These are phyloP conservation scores for Epizoanthus illoricatus DNA, from an alignment of 92 coral and sea anemone species.

Conservation along the genomic window DNA sequence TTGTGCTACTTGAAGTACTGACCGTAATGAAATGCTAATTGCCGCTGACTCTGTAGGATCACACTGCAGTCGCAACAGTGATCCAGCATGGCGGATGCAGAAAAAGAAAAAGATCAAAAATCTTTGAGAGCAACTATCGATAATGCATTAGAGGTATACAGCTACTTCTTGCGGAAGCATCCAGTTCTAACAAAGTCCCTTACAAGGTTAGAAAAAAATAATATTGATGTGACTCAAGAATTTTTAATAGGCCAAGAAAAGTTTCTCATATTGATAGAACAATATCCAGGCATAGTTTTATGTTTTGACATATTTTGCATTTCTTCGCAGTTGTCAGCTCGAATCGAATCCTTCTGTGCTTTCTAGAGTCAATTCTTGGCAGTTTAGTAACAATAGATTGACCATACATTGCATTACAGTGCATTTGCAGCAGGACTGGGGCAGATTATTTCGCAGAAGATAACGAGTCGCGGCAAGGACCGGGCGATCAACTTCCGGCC, in stretches of 20 bases:
- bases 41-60: neutral
- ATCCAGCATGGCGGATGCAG: conserved; percentile 4
- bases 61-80: conserved; percentile 1
- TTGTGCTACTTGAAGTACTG: too few species aligned
- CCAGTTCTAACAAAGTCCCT: conserved; percentile 37
- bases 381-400: neutral
- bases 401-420: neutral
- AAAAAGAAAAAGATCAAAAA: neutral
- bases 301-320: too few species aligned
- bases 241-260: too few species aligned
- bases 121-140: conserved; percentile 27
- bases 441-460: conserved; percentile 31
- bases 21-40: too few species aligned
- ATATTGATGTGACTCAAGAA: neutral
- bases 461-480: conserved; percentile 10
- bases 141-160: conserved; percentile 35
- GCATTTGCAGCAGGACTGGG: conserved; percentile 34
- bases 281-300: too few species aligned
- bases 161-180: conserved; percentile 30
- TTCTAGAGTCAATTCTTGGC: neutral
- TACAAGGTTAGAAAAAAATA: conserved; percentile 14
- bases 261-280: too few species aligned
- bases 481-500: conserved; percentile 31
- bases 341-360: too few species aligned
- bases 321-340: too few species aligned